phyloP scores from a whole-genome alignment of 2,888 invertebrate genomes.

The Himalopsyche japonica region DNA sequence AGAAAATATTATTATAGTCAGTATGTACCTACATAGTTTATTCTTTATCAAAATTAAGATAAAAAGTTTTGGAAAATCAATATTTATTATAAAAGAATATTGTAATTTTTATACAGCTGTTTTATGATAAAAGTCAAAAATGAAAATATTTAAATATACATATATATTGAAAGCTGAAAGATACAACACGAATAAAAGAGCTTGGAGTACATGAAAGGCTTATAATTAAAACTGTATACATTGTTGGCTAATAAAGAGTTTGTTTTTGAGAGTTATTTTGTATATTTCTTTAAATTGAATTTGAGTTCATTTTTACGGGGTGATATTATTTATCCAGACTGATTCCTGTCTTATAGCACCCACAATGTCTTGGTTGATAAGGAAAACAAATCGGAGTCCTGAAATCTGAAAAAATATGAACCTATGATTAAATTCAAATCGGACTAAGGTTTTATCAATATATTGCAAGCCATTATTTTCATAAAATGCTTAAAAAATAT shows the following conservation, averaged over 20 bases:
- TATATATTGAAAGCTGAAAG: background rate
- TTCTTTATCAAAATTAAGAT: background rate
- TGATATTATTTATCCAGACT: constrained; percentile 69
- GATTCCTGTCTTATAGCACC: constrained; percentile 87
- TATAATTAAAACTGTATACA: constrained; percentile 10
- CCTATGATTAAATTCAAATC: constrained; percentile 10
- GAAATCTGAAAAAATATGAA: constrained; percentile 68
- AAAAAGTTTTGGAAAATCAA: background rate
- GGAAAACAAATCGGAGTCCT: constrained; percentile 88
- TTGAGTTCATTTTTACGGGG: constrained; percentile 5
- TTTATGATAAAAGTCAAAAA: background rate
- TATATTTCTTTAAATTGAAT: background rate
- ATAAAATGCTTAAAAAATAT: no score
- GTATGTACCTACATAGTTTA: background rate
- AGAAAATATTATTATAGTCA: background rate
- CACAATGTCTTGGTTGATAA: constrained; percentile 90
- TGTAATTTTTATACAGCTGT: background rate
- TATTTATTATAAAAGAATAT: background rate
- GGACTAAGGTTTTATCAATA: no score
- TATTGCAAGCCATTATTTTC: no score
- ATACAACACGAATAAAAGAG: background rate
- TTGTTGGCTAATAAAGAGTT: constrained; percentile 41
- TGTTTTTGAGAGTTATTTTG: constrained; percentile 9
- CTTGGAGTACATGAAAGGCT: background rate
- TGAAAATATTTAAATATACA: background rate